Conservation (phyloP, 1,140 invertebrate genomes). For the Drosophila truncata region DNA sequence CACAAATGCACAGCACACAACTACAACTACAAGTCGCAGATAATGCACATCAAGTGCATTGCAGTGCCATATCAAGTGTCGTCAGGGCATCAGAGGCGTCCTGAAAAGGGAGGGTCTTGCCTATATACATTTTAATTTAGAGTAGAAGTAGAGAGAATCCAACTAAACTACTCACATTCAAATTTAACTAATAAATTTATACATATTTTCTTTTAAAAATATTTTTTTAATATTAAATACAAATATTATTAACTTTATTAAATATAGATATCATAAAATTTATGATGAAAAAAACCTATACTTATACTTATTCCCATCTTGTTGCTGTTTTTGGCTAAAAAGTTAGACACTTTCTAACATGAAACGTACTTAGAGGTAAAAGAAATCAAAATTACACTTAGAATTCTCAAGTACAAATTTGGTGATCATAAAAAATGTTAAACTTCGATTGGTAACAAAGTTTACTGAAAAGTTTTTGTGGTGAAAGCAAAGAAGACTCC, state of each 20-base stretch:
- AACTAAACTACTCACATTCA: no score
- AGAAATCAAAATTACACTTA: neutral
- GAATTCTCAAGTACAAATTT: neutral
- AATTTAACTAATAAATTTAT: no score
- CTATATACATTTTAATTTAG: no score
- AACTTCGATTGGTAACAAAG: neutral
- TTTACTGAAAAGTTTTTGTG: neutral
- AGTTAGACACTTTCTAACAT: neutral
- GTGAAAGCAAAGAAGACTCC: no score
- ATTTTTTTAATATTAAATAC: no score
- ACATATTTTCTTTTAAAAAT: no score
- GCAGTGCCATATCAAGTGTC: slow-evolving; percentile 59
- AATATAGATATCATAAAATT: neutral
- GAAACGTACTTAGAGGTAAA: neutral
- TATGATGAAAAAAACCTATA: neutral
- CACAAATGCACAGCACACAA: slow-evolving; percentile 40
- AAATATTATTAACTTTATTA: neutral
- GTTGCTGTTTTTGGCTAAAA: neutral
- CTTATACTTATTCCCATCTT: neutral
- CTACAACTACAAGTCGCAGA: slow-evolving; percentile 41
- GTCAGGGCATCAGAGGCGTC: slow-evolving; percentile 3
- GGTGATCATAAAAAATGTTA: neutral
- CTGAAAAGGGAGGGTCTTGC: neutral
- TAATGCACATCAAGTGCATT: slow-evolving; percentile 68
- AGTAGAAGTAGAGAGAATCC: no score